A percentile compares a stretch with the other conserved stretches of the same genome.
Conservation (phyloP, 2,113 vertebrate species). For the Oceanodroma tethys region DNA sequence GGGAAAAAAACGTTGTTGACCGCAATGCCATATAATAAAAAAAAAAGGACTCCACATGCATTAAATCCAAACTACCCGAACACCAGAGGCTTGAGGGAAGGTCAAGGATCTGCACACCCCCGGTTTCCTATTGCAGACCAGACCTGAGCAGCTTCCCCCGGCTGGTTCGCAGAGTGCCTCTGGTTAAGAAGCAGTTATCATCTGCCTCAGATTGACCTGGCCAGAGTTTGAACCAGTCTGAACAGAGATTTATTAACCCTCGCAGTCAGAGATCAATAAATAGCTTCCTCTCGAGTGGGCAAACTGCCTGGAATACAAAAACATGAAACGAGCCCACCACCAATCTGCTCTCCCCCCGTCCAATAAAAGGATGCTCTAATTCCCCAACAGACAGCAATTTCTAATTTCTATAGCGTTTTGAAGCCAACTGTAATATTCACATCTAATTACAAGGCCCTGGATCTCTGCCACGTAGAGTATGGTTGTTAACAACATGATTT, state of each 20-base stretch:
- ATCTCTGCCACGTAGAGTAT: background rate
- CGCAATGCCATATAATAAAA: background rate
- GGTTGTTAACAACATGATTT: background rate
- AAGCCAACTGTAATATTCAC: constrained; percentile 8
- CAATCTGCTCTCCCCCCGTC: background rate
- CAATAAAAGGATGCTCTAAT: constrained; percentile 13
- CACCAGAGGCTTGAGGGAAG: background rate
- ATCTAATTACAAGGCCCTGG: constrained; percentile 14
- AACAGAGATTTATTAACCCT: constrained; percentile 54
- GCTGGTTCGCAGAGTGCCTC: background rate
- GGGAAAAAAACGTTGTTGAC: background rate
- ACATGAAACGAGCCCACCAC: background rate
- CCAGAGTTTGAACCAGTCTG: constrained; percentile 18
- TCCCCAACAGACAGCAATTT: background rate
- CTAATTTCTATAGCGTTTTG: background rate
- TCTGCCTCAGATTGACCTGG: constrained; percentile 8
- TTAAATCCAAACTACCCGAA: background rate
- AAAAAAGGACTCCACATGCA: background rate
- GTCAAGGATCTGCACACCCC: background rate
- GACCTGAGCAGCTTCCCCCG: background rate
- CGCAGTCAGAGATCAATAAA: constrained; percentile 36
- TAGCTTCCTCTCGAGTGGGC: background rate
- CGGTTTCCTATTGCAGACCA: background rate
- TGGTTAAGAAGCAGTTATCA: constrained; percentile 8
- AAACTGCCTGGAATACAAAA: constrained; percentile 29